Evolutionary conservation across 2,113 vertebrate genomes (phyloP), one percentile per base, ranked within the genome.

Genomic region (Calidris pygmaea): DNA sequence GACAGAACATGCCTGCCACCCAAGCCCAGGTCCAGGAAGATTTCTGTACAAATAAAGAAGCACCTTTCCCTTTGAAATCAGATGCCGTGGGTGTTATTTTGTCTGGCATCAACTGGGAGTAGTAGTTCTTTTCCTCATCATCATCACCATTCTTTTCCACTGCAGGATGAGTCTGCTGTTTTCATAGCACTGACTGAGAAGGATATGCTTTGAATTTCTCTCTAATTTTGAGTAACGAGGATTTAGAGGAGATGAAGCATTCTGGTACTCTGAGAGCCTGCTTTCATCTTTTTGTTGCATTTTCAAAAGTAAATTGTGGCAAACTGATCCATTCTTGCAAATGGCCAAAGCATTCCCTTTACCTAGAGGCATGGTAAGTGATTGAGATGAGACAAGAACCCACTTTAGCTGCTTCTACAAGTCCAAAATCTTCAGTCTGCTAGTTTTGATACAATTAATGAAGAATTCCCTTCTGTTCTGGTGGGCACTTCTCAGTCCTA

Each of bases 11-110:
- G 97, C 97, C 95, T 98, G 97, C 98, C 98, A 98, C 98, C 98
- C 98, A 98, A 97, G 95, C 97, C 97, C 98, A 98, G 97, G 96
- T 98, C 97, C 97, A 97, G 98, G 96, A 97, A 98, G 97, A 98
- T 98, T 99, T 98, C 98, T 98, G 99, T 98, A 98, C 98, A 99
- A 99, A 99, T 99, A 98, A 98, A 97, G 97, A 85, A 98, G 96
- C 93, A 97, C 94, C 98, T 98, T 98, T 98, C 97, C 98, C 98
- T 99, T 98, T 98, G 98, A 98, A 98, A 96, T 89, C 84, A 62
- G 94, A 95, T 97, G 95, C 97, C 95, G 91, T 39, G 89, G 94
- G 90, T 96, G 92, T 80, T 39, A 59, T 77, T 98, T 95, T 55
- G 30, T 65, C 73, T 89, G 88, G 53, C 68, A 70, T 13, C 93